These are phyloP conservation scores for Etheostoma cragini DNA, from an alignment of 2,113 vertebrate genomes.

Conservation along the genomic window DNA sequence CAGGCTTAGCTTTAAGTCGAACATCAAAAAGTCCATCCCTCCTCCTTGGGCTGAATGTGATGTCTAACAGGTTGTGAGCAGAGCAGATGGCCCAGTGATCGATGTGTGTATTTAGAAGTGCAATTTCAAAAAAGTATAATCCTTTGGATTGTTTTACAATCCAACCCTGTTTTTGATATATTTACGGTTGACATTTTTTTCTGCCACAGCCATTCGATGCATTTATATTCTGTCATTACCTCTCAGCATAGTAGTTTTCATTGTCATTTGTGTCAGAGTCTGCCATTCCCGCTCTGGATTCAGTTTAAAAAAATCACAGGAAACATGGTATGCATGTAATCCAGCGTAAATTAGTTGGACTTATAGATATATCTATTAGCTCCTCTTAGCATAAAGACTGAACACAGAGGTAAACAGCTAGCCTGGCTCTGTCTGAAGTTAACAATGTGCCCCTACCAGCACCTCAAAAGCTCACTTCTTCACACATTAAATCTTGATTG, in stretches of 20 bases:
- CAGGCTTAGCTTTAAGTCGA: constrained; percentile 17
- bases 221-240: background rate
- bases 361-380: background rate
- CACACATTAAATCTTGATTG: background rate
- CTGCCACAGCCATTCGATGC: background rate
- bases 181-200: background rate
- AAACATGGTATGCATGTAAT: background rate
- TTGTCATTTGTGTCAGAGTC: background rate
- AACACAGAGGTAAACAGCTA: background rate
- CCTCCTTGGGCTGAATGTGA: constrained; percentile 4
- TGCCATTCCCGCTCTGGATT: background rate
- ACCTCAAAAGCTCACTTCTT: background rate
- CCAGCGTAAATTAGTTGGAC: background rate
- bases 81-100: background rate
- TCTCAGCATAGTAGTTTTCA: background rate
- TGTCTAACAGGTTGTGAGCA: background rate
- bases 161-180: background rate
- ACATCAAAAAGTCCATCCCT: constrained; percentile 1
- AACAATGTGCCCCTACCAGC: background rate
- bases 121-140: background rate
- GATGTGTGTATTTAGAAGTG: background rate
- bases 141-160: background rate
- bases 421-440: too few species aligned
- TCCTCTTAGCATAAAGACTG: background rate
- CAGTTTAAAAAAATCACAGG: background rate